Conservation (phyloP, 2,113 vertebrate species). For the Chaetodon auriga region DNA sequence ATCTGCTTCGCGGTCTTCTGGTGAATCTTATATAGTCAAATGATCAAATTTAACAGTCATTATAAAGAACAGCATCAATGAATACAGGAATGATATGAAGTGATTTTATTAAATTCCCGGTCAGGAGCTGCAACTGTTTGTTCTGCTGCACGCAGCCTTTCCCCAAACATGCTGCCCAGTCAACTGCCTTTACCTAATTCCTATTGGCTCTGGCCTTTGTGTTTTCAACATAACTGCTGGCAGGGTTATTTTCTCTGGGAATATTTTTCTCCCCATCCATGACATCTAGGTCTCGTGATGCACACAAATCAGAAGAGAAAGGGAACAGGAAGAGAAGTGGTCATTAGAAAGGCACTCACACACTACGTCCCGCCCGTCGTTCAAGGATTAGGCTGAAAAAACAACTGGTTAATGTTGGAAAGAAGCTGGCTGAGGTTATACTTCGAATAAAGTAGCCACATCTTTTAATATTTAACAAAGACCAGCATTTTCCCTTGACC, state of each 20-base stretch:
- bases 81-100: not conserved
- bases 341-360: no score
- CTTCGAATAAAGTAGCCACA: not conserved
- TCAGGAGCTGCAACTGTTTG: not conserved
- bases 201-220: not conserved
- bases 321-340: not conserved
- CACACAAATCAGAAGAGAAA: not conserved
- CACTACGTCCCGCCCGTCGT: no score
- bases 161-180: not conserved
- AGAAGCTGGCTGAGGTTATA: not conserved
- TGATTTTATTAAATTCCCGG: not conserved
- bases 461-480: not conserved
- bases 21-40: not conserved
- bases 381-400: no score
- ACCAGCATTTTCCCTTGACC: not conserved
- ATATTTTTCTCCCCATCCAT: no score
- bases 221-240: not conserved
- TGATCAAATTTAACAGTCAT: not conserved
- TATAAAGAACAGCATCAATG: not conserved
- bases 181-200: not conserved
- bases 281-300: no score
- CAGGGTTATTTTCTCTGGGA: not conserved
- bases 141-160: not conserved
- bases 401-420: not conserved
- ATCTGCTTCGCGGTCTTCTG: not conserved